Evolutionary conservation across 2,797 vertebrate genomes (phyloP), one percentile per base, ranked within the genome.

Genomic region (Podarcis siculus): DNA sequence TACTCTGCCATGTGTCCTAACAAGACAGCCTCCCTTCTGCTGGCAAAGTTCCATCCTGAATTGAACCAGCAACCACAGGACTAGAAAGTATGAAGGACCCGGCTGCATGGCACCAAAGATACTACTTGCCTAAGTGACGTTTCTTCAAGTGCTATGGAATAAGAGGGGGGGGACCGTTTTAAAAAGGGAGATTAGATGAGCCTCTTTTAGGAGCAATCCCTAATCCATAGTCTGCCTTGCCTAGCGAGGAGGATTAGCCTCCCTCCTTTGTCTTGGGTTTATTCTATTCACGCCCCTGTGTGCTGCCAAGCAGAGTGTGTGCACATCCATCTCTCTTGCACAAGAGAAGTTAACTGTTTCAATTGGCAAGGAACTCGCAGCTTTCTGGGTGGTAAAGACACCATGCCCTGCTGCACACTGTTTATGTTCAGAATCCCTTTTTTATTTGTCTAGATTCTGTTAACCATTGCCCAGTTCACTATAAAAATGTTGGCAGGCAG

Each of bases 401-500:
- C 64, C 35, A 42, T 87, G 77, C 64, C 55, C 66, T 88, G 37
- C 39, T 64, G 45, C 30, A 35, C 64, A 61, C 30, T 78, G 75
- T 37, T 79, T 64, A 71, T 71, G 39, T 67, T 67, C n/a, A 27
- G 35, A 78, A 55, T n/a, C 42, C 8, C 39, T 23, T 21, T 77
- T 67, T 64, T 64, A 9, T 66, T 82, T 90, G 8, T 5, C 49
- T 90, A 19, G 87, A 66, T 55, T 81, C 39, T 89, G 86, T 37
- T 89, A 71, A 83, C 75, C 79, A 1, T 61, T 92, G 35, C 82
- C 82, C 42, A 39, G 21, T 39, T 45, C n/a, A 72, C 0, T 0
- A 42, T 77, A 87, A 89, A 89, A 94, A 85, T 39, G 82, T 58
- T 72, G 73, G 69, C 32, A 90, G 86, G 10, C 86, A 25, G 10